Base-by-base conservation (phyloP, 2,113 vertebrate genomes). In the Alligator mississippiensis region DNA sequence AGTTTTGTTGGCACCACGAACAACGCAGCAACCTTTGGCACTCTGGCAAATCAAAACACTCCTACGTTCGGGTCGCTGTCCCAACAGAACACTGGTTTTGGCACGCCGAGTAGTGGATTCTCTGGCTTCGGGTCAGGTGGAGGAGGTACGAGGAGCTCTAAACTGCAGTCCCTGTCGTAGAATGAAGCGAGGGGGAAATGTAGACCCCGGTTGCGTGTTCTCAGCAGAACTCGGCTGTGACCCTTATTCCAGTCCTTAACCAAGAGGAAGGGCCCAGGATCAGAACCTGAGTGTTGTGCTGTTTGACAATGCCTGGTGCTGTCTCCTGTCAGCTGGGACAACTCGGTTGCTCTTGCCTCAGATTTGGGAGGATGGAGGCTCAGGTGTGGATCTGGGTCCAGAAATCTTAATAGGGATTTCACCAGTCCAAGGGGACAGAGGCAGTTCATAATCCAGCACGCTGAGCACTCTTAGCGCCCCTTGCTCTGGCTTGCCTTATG, bases 1-100 rank as follows among this genome's bases (percentile, higher is more conserved):
- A 99, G 99, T 84, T 99, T 99, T 77, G 98, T 98, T 59, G 98
- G 98, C 55, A 98, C 98, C 80, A 97, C 98, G 77, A 95, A 96
- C 79, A 98, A 85, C 25, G 98, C 97, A 0, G 98, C 98, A 0
- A 98, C 99, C 0, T 99, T 99, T 11, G 99, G 99, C 27, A 98
- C 97, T 0, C 84, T 99, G 12, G 99, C 99, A 25, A 98, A 90
- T 95, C 99, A 99, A 84, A 98, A 94, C 11, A 83, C 98, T 0
- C 99, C 99, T 0, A 98, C 99, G 0, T 99, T 99, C 6, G 99
- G 99, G 11, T 97, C 93, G 0, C 92, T 99, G 80, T 98, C 98
- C 19, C 99, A 99, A 21, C 99, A 99, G 96, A 91, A 95, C 1
- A 14, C 98, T 0, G 98, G 97, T 5, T 99, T 99, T 3, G 99